A percentile compares a stretch with the other conserved stretches of the same genome.
phyloP scores from a whole-genome alignment of 53 echinoderm and acorn worm genomes.

The Paracentrotus lividus region DNA sequence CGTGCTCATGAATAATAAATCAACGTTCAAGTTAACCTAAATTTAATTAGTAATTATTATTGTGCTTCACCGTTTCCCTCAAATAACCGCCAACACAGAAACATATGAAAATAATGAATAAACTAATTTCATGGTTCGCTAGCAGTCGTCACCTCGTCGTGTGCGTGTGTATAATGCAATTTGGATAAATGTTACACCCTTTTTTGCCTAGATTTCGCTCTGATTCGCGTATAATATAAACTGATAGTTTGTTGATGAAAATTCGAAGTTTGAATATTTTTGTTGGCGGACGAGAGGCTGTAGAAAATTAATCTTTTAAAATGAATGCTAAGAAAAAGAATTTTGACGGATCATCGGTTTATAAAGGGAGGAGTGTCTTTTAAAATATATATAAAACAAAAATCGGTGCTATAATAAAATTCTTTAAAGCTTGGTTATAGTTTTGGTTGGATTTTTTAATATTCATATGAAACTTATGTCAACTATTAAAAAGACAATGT shows the following conservation, averaged over 20 bases:
- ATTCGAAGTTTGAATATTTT: background rate
- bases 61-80: conserved; percentile 36
- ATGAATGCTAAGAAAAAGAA: background rate
- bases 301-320: background rate
- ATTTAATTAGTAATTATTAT: conserved; percentile 45
- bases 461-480: no score
- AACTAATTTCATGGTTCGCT: conserved; percentile 61
- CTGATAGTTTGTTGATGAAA: background rate
- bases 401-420: no score
- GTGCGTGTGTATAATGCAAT: conserved; percentile 39
- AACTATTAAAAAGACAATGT: no score
- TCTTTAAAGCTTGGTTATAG: no score
- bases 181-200: background rate
- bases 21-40: background rate
- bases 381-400: no score
- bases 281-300: background rate
- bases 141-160: background rate
- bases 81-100: conserved; percentile 27
- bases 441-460: no score
- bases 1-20: conserved; percentile 39
- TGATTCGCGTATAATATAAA: background rate
- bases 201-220: background rate
- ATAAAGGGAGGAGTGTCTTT: no score
- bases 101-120: conserved; percentile 56
- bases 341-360: background rate